Evolutionary conservation across 2,888 invertebrate genomes (phyloP).

Genomic region (Diarsia dahlii): DNA sequence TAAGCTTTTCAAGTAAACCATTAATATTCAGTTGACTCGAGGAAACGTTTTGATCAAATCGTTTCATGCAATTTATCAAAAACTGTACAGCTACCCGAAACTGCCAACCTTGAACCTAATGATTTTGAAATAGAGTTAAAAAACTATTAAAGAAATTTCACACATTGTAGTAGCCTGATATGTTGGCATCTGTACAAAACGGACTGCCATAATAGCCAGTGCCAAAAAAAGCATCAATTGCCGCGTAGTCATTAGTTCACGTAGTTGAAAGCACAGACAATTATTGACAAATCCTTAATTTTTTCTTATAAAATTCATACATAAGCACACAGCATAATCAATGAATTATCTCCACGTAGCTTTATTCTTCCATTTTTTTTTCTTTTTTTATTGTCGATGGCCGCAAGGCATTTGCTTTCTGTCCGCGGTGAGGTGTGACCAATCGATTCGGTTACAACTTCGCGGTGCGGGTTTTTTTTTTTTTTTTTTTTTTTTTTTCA

Average conservation of each 20-base stretch:
- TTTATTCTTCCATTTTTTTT: slow-evolving; percentile 48
- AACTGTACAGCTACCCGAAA: too few species aligned
- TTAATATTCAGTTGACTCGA: background rate
- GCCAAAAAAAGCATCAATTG: slow-evolving; percentile 8
- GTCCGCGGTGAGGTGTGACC: slow-evolving; percentile 63
- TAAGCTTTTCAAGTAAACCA: background rate
- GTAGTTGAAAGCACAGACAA: slow-evolving; percentile 44
- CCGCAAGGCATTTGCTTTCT: slow-evolving; percentile 67
- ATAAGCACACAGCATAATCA: slow-evolving; percentile 42
- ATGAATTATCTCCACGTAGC: slow-evolving; percentile 49
- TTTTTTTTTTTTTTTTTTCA: too few species aligned
- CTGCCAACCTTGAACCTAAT: background rate
- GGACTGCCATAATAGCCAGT: background rate
- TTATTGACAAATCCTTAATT: slow-evolving; percentile 36
- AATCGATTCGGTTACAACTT: slow-evolving; percentile 67
- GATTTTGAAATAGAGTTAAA: too few species aligned
- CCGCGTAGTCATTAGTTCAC: slow-evolving; percentile 2
- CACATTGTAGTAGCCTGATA: too few species aligned
- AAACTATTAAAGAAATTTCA: too few species aligned
- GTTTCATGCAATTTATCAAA: slow-evolving; percentile 7
- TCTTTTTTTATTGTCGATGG: slow-evolving; percentile 38
- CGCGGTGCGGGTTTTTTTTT: slow-evolving; percentile 67
- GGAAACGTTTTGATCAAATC: too few species aligned
- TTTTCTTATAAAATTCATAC: slow-evolving; percentile 24
- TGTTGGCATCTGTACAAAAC: background rate